These are phyloP conservation scores for Rhea americana DNA, from an alignment of 2,113 vertebrate genomes.

Conservation along the genomic window DNA sequence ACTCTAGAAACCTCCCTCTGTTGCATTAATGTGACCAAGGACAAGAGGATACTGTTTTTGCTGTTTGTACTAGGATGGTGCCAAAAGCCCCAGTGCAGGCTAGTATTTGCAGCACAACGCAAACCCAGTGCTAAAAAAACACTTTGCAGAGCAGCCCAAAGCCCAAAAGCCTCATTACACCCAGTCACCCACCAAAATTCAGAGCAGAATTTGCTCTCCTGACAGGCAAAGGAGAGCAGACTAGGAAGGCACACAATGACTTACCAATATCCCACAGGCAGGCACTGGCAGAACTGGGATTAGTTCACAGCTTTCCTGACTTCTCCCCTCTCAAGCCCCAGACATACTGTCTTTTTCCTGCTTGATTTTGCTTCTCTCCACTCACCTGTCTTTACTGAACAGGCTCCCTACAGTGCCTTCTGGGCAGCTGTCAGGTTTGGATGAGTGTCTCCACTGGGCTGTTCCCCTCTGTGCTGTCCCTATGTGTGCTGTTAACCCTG, in stretches of 20 bases:
- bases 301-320: not conserved
- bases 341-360: not conserved
- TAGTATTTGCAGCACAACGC: not conserved
- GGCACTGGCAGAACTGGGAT: not conserved
- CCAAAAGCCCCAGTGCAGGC: not conserved
- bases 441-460: conserved; percentile 43
- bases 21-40: not conserved
- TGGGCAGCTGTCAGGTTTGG: conserved; percentile 53
- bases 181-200: not conserved
- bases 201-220: not conserved
- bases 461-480: not conserved
- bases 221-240: not conserved
- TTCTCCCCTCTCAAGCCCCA: not conserved
- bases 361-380: not conserved
- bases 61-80: not conserved
- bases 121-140: not conserved
- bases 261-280: not conserved
- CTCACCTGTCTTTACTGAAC: conserved; percentile 15
- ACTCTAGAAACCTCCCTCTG: not conserved
- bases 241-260: not conserved
- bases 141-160: not conserved
- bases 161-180: not conserved
- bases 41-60: not conserved
- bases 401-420: conserved; percentile 9
- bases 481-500: conserved; percentile 28